Evolutionary conservation across 2,113 vertebrate genomes (phyloP), one percentile per base, ranked within the genome.

Genomic region (Castor canadensis): DNA sequence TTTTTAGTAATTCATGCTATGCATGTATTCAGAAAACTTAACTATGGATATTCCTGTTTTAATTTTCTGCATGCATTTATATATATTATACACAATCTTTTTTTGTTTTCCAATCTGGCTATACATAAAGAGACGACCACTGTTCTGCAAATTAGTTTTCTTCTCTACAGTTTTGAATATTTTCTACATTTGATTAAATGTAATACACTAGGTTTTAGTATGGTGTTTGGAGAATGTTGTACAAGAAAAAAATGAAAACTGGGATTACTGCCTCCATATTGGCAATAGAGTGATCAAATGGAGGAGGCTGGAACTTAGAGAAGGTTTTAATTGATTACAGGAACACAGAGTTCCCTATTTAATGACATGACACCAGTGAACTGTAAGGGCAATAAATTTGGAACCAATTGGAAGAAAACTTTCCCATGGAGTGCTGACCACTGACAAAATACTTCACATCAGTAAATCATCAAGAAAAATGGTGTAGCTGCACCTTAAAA

Each of bases 391-490:
- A 84, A 60, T 92, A 77, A 89, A 96, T 96, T 67, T 77, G 60
- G 6, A 87, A 92, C 24, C 28, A 17, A 92, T 20, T 89, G 67
- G 43, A 92, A 38, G 24, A 79, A 96, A 96, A 76, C 6, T 58
- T 90, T 82, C n/a, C n/a, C 58, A 38, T 56, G n/a, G 5, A 94
- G 47, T 69, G 47, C 56, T 93, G 82, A 88, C 35, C 64, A 89
- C 3, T 58, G 60, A 15, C 24, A 92, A 95, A 93, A 71, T 67
- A 49, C 8, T 60, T 32, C 90, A 49, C 26, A 72, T 52, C 24
- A 71, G 54, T 71, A 95, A 90, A 77, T 90, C 85, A 94, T 38
- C 35, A 60, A 96, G 72, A 90, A 97, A 96, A 93, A 92, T 43
- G 83, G 15, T 79, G 47, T 62, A 35, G 60, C 52, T 76, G 32